Base-by-base conservation (phyloP, 1,140 invertebrate genomes). In the Monomorium pharaonis region DNA sequence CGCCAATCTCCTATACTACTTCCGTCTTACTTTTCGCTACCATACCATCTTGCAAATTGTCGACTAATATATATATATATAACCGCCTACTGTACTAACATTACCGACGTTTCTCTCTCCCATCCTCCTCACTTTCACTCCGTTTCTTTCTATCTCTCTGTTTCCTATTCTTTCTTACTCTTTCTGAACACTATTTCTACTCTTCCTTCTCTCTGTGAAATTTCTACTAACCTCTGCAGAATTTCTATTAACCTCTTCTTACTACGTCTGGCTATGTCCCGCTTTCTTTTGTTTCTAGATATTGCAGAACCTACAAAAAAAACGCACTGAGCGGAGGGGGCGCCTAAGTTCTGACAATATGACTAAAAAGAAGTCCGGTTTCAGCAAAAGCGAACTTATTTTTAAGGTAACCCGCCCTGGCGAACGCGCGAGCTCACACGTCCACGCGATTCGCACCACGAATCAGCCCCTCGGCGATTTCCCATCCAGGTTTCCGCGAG, bases 291-390 rank as follows among this genome's bases (percentile, higher is more conserved):
- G 96, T 97, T 97, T 97, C 97, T 98, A 98, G 98, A 98, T 98
- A 97, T 98, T 98, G 97, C 98, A 98, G 98, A 98, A 98, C 97
- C 97, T 98, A 96, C 97, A 98, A 98, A 98, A 98, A 98, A 98
- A 98, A 97, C 97, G 97, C 97, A 98, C 98, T 96, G 98, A 98
- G 97, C 97, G 98, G 96, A 97, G 97, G 97, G 97, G 97, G 96
- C 97, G 98, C 96, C 97, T 98, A 96, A 97, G 97, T 97, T 97
- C 97, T 96, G 97, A 97, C 95, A 96, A 96, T 97, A 97, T 97
- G 97, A 97, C 96, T 97, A 98, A 98, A 98, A 98, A 98, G 97
- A 97, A 97, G 97, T 96, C 95, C 94, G 97, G 97, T 97, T 97
- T 97, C 97, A 98, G 97, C 96, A 98, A 98, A 98, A 98, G 97